phyloP scores from a whole-genome alignment of 2,888 invertebrate genomes.

The Melanargia galathea region DNA sequence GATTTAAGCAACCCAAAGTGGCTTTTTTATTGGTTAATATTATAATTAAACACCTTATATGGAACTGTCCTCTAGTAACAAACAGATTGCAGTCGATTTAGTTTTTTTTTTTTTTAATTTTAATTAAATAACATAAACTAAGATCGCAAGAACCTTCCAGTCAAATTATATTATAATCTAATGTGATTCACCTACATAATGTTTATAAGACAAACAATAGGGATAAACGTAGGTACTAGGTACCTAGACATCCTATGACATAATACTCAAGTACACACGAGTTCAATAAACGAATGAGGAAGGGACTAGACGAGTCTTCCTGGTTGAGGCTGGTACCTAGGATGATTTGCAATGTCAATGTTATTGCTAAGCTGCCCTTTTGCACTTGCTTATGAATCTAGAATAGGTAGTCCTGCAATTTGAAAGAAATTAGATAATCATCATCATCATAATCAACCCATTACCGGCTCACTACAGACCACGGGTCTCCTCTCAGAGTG shows the following conservation, averaged over 20 bases:
- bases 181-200: background rate
- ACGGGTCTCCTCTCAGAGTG: too few species aligned
- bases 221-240: constrained; percentile 16
- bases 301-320: constrained; percentile 48
- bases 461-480: too few species aligned
- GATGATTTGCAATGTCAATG: constrained; percentile 54
- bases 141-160: background rate
- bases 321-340: constrained; percentile 50
- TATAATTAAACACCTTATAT: too few species aligned
- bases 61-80: too few species aligned
- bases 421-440: too few species aligned
- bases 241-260: constrained; percentile 21
- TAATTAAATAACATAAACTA: too few species aligned
- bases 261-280: constrained; percentile 19
- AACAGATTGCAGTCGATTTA: too few species aligned
- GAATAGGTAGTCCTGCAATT: too few species aligned
- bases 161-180: constrained; percentile 5
- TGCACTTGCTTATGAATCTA: background rate
- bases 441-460: too few species aligned
- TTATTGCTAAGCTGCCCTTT: constrained; percentile 19
- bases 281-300: constrained; percentile 48
- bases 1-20: too few species aligned
- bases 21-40: too few species aligned
- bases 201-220: background rate
- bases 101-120: too few species aligned